Evolutionary conservation across 2,888 invertebrate species (phyloP).

Genomic region (Malachius bipustulatus): DNA sequence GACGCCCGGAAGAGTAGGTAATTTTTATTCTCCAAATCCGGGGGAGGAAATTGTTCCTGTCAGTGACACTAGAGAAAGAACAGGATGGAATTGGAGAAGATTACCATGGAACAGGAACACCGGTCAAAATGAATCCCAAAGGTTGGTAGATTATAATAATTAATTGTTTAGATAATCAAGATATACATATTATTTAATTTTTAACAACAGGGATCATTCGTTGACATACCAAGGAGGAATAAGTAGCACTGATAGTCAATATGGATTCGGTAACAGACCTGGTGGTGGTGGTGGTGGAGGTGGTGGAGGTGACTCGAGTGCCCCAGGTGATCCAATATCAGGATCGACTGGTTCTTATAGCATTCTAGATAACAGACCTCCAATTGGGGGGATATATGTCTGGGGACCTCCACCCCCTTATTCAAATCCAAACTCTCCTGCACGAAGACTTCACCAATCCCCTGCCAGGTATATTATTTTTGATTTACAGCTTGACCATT

Average conservation of each 20-base stretch:
- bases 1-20: constrained; percentile 57
- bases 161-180: background rate
- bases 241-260: constrained; percentile 69
- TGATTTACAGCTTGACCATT: background rate
- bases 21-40: constrained; percentile 76
- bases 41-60: constrained; percentile 41
- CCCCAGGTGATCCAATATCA: constrained; percentile 30
- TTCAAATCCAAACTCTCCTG: constrained; percentile 65
- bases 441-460: constrained; percentile 40
- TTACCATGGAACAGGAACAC: constrained; percentile 56
- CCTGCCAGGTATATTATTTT: constrained; percentile 28
- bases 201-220: constrained; percentile 38
- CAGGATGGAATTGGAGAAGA: constrained; percentile 59
- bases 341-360: constrained; percentile 43
- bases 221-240: constrained; percentile 50
- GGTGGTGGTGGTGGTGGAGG: constrained; percentile 25
- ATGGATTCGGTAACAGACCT: constrained; percentile 54
- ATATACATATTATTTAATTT: constrained; percentile 3
- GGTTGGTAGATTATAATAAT: constrained; percentile 20
- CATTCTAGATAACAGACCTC: constrained; percentile 43
- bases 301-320: constrained; percentile 29
- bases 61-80: constrained; percentile 26
- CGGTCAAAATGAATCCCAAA: constrained; percentile 30
- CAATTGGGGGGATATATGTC: constrained; percentile 45
- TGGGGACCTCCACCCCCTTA: constrained; percentile 89